Conservation (phyloP, 2,888 invertebrate species). For the Tenthredo amoena region DNA sequence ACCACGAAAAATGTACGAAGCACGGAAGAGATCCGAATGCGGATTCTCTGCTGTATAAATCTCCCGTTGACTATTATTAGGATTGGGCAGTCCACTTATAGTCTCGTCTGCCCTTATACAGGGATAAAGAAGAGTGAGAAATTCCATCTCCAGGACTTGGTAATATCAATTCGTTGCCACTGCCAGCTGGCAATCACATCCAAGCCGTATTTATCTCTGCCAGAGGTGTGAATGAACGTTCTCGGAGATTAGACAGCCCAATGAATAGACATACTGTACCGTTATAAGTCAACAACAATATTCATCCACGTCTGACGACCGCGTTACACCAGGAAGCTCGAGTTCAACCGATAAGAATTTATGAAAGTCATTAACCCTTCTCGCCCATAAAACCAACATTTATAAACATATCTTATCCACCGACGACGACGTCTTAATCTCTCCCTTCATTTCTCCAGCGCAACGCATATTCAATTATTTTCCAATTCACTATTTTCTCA, state of each 20-base stretch:
- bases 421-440: slow-evolving; percentile 8
- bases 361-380: slow-evolving; percentile 46
- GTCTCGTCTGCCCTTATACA: background rate
- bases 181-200: slow-evolving; percentile 35
- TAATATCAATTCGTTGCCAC: slow-evolving; percentile 35
- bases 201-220: slow-evolving; percentile 36
- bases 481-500: background rate
- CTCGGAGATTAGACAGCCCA: slow-evolving; percentile 24
- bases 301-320: slow-evolving; percentile 32
- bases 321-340: slow-evolving; percentile 41
- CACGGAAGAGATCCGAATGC: background rate
- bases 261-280: slow-evolving; percentile 45
- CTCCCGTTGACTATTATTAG: background rate
- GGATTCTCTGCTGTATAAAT: background rate
- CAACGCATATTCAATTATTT: background rate
- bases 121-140: background rate
- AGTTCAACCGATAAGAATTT: slow-evolving; percentile 43
- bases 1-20: background rate
- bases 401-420: slow-evolving; percentile 1
- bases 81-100: background rate
- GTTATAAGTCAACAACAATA: slow-evolving; percentile 46
- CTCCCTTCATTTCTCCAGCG: background rate
- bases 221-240: slow-evolving; percentile 50
- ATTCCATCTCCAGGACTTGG: slow-evolving; percentile 29
- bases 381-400: slow-evolving; percentile 18